These are phyloP conservation scores for Acromyrmex echinatior DNA, from an alignment of 1,140 invertebrate genomes.

Conservation along the genomic window DNA sequence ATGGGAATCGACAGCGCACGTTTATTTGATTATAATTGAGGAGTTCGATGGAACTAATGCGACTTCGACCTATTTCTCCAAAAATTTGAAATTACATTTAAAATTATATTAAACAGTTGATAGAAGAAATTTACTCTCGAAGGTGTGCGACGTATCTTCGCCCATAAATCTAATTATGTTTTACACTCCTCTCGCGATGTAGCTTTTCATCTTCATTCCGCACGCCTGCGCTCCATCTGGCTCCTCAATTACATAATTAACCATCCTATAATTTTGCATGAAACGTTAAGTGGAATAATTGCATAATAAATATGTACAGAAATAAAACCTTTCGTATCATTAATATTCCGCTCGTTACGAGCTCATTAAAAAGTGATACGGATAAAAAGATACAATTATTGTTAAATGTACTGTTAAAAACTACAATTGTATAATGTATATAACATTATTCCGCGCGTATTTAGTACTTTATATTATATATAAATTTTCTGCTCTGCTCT, in stretches of 20 bases:
- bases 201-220: conserved; percentile 32
- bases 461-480: background rate
- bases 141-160: background rate
- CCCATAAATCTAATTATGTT: conserved; percentile 31
- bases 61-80: background rate
- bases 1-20: background rate
- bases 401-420: background rate
- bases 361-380: conserved; percentile 14
- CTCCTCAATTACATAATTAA: conserved; percentile 46
- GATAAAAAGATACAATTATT: no score
- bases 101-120: background rate
- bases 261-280: background rate
- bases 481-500: background rate
- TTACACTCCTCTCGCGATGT: background rate
- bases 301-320: background rate
- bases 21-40: conserved; percentile 4
- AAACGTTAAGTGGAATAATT: background rate
- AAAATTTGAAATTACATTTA: background rate
- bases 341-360: background rate
- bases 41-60: background rate
- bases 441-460: background rate
- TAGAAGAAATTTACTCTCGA: background rate
- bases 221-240: conserved; percentile 15
- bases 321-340: background rate
- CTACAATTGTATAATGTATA: no score